These are phyloP conservation scores for Oscheius sp. DNA, from an alignment of 2,888 invertebrate species.

Conservation along the genomic window DNA sequence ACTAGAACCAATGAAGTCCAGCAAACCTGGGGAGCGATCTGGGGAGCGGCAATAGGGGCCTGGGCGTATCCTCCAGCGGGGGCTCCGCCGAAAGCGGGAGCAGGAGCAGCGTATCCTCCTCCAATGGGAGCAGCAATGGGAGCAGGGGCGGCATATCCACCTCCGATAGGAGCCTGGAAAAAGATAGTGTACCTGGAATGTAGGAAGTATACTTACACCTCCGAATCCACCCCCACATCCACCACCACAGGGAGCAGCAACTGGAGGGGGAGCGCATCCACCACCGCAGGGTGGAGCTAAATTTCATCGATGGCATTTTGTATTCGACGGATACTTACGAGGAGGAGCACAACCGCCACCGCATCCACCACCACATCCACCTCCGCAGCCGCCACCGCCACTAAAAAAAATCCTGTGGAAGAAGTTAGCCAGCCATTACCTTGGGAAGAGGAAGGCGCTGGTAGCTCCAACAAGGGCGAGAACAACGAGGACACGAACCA, in stretches of 20 bases:
- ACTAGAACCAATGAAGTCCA: no score
- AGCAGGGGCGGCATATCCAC: conserved; percentile 6
- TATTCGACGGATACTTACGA: no score
- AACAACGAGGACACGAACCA: conserved; percentile 10
- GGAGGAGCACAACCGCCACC: no score
- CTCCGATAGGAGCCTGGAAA: background rate
- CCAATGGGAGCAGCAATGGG: conserved; percentile 8
- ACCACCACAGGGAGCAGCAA: background rate
- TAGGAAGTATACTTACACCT: background rate
- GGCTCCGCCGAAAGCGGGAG: background rate
- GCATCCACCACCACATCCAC: conserved; percentile 23
- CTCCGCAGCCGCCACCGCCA: conserved; percentile 17
- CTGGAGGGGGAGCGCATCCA: no score
- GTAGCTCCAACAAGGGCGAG: conserved; percentile 19
- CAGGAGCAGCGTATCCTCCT: background rate
- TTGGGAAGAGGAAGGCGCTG: conserved; percentile 21
- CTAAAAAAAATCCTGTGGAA: no score
- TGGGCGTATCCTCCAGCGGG: background rate
- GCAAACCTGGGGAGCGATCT: no score
- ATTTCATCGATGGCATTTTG: no score
- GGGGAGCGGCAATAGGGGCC: no score
- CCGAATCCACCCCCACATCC: conserved; percentile 6
- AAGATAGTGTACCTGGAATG: background rate
- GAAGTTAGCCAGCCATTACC: no score
- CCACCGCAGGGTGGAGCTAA: no score